Evolutionary conservation across 2,888 invertebrate species (phyloP), one percentile per base, ranked within the genome.

Genomic region (Crepidodera aurea): DNA sequence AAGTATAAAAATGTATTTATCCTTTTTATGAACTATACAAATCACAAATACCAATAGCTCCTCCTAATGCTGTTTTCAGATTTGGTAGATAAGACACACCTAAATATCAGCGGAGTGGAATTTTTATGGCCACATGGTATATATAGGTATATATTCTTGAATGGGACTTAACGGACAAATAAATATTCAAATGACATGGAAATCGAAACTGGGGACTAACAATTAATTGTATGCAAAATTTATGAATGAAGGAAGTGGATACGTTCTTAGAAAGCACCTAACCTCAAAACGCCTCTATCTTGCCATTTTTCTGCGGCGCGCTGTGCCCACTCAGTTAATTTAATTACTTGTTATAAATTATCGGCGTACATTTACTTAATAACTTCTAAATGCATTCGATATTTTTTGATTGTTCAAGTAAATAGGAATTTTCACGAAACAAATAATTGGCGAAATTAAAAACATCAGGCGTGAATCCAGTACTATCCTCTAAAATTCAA

Each of bases 161-260:
- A 55, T 56, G 34, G 46, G 46, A 46, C 22, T n/a, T 10, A 10
- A 46, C 19, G 10, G 22, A n/a, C 46, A 37, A 46, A 37, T 12
- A 12, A 46, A 56, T 56, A 48, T 56, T 56, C 37, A 48, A 46
- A 56, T 56, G 56, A 56, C 32, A 56, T 56, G 56, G 46, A 56
- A 56, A 46, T 56, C 25, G 19, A 34, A 32, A 37, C 34, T 46
- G 25, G 15, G 40, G 29, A 18, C 12, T 34, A 46, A 10, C 12
- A 46, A 19, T 34, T 19, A 46, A 56, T 37, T 56, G 46, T 56
- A 48, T 56, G 56, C 48, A 56, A 34, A 56, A 46, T 46, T 46
- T 46, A 46, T 46, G 46, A 46, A 46, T 46, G 46, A 46, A 57
- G 57, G 57, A 57, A 57, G 39, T 50, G 39, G 10, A 25, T 46